Evolutionary conservation across 2,797 vertebrate genomes (phyloP).

Genomic region (Acomys russatus): DNA sequence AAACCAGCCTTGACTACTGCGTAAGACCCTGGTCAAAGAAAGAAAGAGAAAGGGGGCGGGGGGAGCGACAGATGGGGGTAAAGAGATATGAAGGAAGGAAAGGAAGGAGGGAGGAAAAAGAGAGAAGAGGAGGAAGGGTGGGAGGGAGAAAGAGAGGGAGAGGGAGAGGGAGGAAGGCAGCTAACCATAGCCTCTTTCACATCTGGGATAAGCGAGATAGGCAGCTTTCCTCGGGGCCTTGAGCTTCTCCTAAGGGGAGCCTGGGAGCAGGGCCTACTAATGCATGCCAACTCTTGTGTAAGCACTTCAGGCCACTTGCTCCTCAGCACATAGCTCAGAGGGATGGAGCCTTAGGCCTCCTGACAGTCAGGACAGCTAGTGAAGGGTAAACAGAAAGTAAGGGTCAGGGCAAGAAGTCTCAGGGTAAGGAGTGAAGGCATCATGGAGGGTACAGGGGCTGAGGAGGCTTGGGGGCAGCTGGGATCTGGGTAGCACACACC

Average conservation of each 20-base stretch:
- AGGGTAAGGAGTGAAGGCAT: not conserved
- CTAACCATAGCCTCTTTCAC: not conserved
- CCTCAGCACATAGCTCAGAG: not conserved
- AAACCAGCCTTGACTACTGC: not conserved
- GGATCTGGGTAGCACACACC: slow-evolving; percentile 86
- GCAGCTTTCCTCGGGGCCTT: not conserved
- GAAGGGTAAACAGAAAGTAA: not conserved
- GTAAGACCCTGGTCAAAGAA: not conserved
- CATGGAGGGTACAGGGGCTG: not conserved
- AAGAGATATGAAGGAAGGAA: too few species aligned
- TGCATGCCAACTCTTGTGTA: not conserved
- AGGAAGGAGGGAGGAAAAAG: not conserved
- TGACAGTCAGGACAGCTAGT: not conserved
- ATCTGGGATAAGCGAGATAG: not conserved
- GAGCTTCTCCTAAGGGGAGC: not conserved
- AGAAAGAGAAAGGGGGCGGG: not conserved
- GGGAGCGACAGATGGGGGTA: not conserved
- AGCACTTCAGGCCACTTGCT: not conserved
- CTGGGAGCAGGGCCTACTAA: accelerated
- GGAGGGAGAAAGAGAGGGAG: too few species aligned
- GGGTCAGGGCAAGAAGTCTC: too few species aligned
- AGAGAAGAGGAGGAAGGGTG: not conserved
- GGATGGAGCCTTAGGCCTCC: not conserved
- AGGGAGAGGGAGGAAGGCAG: not conserved
- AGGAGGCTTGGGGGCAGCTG: not conserved